Evolutionary conservation across 2,888 invertebrate genomes (phyloP).

Genomic region (Subacronicta megacephala): DNA sequence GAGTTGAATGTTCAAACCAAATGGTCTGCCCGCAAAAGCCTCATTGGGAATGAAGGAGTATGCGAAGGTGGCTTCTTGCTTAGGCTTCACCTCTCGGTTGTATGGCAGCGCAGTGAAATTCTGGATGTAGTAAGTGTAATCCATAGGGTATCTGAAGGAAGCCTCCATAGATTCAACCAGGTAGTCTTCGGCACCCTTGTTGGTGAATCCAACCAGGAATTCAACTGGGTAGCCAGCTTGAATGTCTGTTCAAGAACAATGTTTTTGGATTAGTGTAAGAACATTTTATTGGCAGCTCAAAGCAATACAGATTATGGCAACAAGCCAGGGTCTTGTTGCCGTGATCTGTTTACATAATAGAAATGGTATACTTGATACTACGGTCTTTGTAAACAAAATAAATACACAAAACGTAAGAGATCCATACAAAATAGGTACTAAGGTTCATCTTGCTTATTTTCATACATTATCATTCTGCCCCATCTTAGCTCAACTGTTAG

Average conservation of each 20-base stretch:
- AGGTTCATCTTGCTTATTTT: too few species aligned
- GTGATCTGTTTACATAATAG: conserved; percentile 7
- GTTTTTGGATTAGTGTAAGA: background rate
- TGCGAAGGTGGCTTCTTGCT: conserved; percentile 97
- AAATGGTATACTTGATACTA: background rate
- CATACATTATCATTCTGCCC: too few species aligned
- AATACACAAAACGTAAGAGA: background rate
- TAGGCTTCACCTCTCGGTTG: conserved; percentile 96
- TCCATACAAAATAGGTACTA: too few species aligned
- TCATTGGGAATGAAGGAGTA: conserved; percentile 99
- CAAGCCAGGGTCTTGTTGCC: too few species aligned
- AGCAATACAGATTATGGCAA: conserved; percentile 9
- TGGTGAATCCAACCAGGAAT: conserved; percentile 98
- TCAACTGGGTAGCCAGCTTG: conserved; percentile 98
- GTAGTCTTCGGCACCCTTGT: conserved; percentile 97
- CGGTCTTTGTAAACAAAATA: background rate
- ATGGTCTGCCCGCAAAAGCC: conserved; percentile 98
- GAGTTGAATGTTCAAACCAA: conserved; percentile 97
- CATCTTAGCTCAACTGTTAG: too few species aligned
- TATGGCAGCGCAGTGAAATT: conserved; percentile 98
- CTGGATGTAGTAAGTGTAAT: conserved; percentile 99
- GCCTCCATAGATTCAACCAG: conserved; percentile 98
- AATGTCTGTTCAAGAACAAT: conserved; percentile 90
- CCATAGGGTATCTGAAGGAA: conserved; percentile 99
- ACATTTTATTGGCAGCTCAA: background rate